phyloP scores from a whole-genome alignment of 53 echinoderm and acorn worm species.

The Zoroaster sp. region DNA sequence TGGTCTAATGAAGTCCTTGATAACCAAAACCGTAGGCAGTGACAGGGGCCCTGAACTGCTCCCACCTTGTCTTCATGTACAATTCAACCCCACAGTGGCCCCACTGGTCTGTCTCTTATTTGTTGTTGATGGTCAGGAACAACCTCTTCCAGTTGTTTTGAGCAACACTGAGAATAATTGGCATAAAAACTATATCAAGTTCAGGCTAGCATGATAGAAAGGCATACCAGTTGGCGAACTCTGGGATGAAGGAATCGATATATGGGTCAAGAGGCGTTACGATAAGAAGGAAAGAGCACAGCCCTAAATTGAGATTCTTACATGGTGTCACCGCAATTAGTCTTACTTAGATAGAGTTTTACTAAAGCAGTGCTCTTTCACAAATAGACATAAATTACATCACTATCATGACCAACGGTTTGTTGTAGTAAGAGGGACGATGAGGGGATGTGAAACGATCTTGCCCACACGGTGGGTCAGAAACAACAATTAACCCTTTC shows the following conservation, averaged over 20 bases:
- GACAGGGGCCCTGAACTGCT: no score
- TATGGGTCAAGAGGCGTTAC: neutral
- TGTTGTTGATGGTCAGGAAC: neutral
- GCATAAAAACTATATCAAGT: conserved; percentile 13
- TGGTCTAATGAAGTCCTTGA: conserved; percentile 14
- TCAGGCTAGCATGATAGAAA: conserved; percentile 15
- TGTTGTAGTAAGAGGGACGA: neutral
- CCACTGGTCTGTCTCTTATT: neutral
- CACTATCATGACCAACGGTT: no score
- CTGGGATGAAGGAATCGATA: neutral
- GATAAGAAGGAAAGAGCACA: neutral
- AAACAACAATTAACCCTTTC: no score
- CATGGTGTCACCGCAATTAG: no score
- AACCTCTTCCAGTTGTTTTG: neutral
- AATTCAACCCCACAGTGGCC: conserved; percentile 54
- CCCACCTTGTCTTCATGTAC: conserved; percentile 21
- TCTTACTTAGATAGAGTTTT: no score
- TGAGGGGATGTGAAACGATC: neutral
- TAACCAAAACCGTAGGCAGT: no score
- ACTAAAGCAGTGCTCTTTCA: conserved; percentile 15
- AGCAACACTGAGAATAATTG: neutral
- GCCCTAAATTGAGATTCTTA: neutral
- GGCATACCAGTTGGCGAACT: neutral
- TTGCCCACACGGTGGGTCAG: neutral
- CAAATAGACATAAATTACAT: conserved; percentile 1